Conservation (phyloP, 1,140 invertebrate species). For the Andricus grossulariae region DNA sequence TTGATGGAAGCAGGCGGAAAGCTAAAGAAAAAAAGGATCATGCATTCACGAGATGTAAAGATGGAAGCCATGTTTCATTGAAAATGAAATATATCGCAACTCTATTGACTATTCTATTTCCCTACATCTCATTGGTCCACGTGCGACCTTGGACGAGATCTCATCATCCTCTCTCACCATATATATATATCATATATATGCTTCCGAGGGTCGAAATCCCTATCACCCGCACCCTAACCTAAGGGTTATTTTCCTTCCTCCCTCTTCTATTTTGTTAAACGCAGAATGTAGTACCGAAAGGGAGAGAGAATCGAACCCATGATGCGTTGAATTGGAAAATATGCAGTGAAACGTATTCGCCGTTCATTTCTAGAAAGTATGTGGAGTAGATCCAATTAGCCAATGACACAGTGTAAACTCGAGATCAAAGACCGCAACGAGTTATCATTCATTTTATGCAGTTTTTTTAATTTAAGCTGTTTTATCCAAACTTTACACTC, state of each 20-base stretch:
- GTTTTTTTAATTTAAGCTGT: not conserved
- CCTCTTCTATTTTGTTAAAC: slow-evolving; percentile 36
- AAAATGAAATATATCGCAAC: slow-evolving; percentile 29
- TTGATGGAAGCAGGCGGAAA: slow-evolving; percentile 17
- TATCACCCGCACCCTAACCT: slow-evolving; percentile 42
- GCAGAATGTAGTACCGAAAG: not conserved
- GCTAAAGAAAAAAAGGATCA: not conserved
- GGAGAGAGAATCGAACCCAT: not conserved
- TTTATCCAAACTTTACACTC: not conserved
- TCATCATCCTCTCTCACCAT: slow-evolving; percentile 50
- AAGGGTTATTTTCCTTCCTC: slow-evolving; percentile 45
- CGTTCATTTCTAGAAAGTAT: slow-evolving; percentile 52
- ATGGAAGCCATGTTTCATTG: slow-evolving; percentile 23
- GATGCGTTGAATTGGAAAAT: not conserved
- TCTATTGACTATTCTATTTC: slow-evolving; percentile 53
- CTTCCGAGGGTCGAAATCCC: slow-evolving; percentile 56
- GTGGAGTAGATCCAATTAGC: slow-evolving; percentile 36
- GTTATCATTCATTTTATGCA: not conserved
- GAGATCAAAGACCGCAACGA: slow-evolving; percentile 26
- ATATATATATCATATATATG: slow-evolving; percentile 26
- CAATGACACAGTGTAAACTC: slow-evolving; percentile 46
- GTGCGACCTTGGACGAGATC: slow-evolving; percentile 69
- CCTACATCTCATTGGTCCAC: slow-evolving; percentile 56
- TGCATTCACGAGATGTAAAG: slow-evolving; percentile 1
- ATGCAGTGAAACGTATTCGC: slow-evolving; percentile 43